Base-by-base conservation (phyloP, 2,797 vertebrate species). In the Ibycter americanus region DNA sequence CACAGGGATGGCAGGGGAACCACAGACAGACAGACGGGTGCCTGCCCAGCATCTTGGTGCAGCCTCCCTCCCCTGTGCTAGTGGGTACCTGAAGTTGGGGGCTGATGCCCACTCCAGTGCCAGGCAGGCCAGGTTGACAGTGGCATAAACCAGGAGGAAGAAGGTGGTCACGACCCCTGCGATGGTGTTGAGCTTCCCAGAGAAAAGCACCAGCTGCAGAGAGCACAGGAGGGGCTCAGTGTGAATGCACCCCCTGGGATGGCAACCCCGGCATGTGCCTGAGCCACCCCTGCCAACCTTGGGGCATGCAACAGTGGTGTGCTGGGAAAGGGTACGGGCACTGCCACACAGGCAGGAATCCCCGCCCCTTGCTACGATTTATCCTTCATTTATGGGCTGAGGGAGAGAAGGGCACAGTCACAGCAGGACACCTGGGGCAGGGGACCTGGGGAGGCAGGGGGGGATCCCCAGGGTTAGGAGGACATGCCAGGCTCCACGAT, bases 21-120 rank as follows among this genome's bases (percentile, higher is more conserved):
- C 0, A 8, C 42, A 73, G 29, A 54, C 1, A 47, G 51, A 83
- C 2, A 2, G 56, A 54, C 3, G 4, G 21, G 36, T 51, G 26
- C 6, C 23, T 61, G n/a, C 29, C 32, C 34, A 83, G 40, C 51
- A 51, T 15, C 34, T 29, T 1, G 11, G 63, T 6, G 12, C 44
- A 62, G 49, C 31, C 58, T 68, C 70, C 71, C 32, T 87, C 29
- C 55, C 27, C 27, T 44, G 26, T 40, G 11, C 13, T 38, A 58
- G 15, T 0, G 0, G 11, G 52, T 98, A 99, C 99, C 99, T 99
- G 98, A 99, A 99, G 96, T 99, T 99, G 9, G 99, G 99, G n/a
- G 99, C 99, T 0, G 99, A 99, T 16, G 99, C 99, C 99, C 99
- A 99, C 86, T 99, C 99, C 67, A 99, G 95, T 25, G 99, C 99